These are phyloP conservation scores for Parnassius smintheus DNA, from an alignment of 2,888 invertebrate species.

Conservation along the genomic window DNA sequence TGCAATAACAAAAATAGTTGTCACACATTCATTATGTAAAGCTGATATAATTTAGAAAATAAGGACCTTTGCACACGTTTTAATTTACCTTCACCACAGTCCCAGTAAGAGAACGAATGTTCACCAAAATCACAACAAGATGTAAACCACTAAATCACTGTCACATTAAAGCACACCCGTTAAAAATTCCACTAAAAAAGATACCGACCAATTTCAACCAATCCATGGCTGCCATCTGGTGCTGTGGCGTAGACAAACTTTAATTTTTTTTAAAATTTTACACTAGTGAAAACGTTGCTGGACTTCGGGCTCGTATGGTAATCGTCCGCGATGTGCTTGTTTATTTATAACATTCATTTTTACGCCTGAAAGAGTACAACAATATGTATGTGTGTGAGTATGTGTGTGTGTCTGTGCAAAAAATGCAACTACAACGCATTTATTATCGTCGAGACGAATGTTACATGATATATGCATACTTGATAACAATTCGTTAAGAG, in stretches of 20 bases:
- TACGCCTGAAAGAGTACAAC: slow-evolving; percentile 71
- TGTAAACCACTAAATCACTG: slow-evolving; percentile 42
- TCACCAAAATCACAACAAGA: slow-evolving; percentile 23
- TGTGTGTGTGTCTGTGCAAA: slow-evolving; percentile 39
- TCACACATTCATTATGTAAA: not conserved
- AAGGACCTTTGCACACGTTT: not conserved
- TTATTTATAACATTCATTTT: slow-evolving; percentile 81
- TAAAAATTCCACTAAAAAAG: slow-evolving; percentile 35
- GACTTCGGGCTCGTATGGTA: slow-evolving; percentile 74
- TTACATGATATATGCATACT: not conserved
- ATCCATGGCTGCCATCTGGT: slow-evolving; percentile 68
- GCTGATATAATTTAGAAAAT: not conserved
- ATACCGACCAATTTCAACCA: slow-evolving; percentile 81
- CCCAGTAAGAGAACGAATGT: not conserved
- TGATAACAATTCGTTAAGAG: not conserved
- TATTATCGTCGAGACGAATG: not conserved
- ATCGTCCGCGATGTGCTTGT: slow-evolving; percentile 62
- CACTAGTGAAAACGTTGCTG: slow-evolving; percentile 61
- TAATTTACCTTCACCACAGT: slow-evolving; percentile 20
- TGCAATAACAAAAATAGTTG: not conserved
- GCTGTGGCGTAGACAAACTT: slow-evolving; percentile 39
- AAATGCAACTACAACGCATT: slow-evolving; percentile 21
- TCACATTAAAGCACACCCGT: slow-evolving; percentile 31
- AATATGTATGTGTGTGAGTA: slow-evolving; percentile 41
- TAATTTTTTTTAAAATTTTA: slow-evolving; percentile 38